These are phyloP conservation scores for Cairina moschata DNA, from an alignment of 2,113 vertebrate genomes.

Conservation along the genomic window DNA sequence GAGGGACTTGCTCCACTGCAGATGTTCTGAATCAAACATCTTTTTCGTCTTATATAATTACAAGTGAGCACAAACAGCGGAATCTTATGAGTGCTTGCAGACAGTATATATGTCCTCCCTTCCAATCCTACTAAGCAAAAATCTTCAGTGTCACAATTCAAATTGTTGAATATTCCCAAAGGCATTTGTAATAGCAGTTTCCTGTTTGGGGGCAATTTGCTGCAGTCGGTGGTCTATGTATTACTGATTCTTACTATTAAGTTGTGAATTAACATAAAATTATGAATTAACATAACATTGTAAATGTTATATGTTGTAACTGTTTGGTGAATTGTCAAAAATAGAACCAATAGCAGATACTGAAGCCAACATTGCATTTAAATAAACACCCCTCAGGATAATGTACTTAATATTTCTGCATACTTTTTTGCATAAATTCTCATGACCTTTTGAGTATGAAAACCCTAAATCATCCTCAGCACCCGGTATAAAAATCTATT, in stretches of 20 bases:
- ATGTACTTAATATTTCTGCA: not conserved
- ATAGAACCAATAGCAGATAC: not conserved
- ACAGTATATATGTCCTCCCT: not conserved
- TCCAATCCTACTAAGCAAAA: not conserved
- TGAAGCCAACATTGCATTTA: not conserved
- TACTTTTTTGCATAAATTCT: not conserved
- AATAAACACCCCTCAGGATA: accelerated
- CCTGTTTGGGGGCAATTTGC: not conserved
- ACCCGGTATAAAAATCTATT: not conserved
- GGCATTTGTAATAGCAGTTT: not conserved
- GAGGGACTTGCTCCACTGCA: not conserved
- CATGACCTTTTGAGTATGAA: accelerated
- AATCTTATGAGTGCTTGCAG: not conserved
- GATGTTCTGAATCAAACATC: not conserved
- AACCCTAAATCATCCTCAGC: not conserved
- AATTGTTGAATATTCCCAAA: not conserved
- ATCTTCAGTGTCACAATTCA: not conserved
- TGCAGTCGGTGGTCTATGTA: not conserved
- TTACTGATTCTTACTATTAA: not conserved
- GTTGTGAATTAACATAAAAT: not conserved
- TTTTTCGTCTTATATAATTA: not conserved
- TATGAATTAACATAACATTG: not conserved
- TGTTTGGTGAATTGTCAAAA: not conserved
- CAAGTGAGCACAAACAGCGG: not conserved
- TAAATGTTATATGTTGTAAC: not conserved